These are phyloP conservation scores for Rhinatrema bivittatum DNA, from an alignment of 2,797 vertebrate genomes.

Conservation along the genomic window DNA sequence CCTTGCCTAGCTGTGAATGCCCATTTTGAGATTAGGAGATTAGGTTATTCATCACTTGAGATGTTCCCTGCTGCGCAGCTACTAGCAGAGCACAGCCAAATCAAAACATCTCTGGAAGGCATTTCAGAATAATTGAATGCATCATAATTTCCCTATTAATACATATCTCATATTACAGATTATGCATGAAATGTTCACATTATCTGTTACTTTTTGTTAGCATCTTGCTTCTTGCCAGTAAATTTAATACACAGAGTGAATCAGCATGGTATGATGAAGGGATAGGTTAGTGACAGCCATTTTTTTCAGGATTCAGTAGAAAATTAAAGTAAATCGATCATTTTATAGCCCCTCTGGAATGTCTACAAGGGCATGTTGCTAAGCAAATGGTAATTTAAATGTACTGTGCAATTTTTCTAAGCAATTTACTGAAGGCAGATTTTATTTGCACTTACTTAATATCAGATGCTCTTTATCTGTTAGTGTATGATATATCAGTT, in stretches of 20 bases:
- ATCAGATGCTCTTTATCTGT: constrained; percentile 72
- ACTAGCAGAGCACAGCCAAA: constrained; percentile 78
- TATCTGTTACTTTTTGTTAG: constrained; percentile 85
- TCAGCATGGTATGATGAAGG: constrained; percentile 68
- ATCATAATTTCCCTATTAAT: constrained; percentile 96
- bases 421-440: constrained; percentile 71
- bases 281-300: constrained; percentile 68
- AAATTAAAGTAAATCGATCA: constrained; percentile 87
- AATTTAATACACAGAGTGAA: constrained; percentile 79
- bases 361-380: constrained; percentile 73
- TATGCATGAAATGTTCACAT: constrained; percentile 83
- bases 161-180: constrained; percentile 91
- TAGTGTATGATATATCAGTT: constrained; percentile 55
- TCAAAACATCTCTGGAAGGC: constrained; percentile 95
- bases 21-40: constrained; percentile 97
- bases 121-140: constrained; percentile 94
- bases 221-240: constrained; percentile 74
- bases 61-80: constrained; percentile 74
- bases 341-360: constrained; percentile 69
- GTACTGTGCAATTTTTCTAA: constrained; percentile 71
- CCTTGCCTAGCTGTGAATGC: constrained; percentile 64
- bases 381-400: constrained; percentile 83
- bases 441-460: constrained; percentile 64
- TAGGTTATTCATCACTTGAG: constrained; percentile 93
- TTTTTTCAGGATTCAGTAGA: constrained; percentile 71